A percentile compares a stretch with the other conserved stretches of the same genome.
Conservation (phyloP, 1,140 invertebrate species). For the Lucilia cuprina region DNA sequence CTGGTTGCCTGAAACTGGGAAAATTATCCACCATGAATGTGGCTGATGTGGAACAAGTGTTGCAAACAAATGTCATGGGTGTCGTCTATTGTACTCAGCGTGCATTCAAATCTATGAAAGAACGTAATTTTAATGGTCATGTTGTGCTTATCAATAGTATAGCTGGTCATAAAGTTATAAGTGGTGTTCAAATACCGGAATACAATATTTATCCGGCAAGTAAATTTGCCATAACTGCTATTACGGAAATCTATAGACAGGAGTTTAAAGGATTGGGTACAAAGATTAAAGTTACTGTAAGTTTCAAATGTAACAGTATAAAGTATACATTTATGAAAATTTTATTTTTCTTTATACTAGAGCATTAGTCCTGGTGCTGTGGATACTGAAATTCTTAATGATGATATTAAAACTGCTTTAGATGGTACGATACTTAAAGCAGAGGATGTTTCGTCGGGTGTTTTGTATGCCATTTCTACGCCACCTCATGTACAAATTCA, state of each 20-base stretch:
- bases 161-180: constrained; percentile 45
- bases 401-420: neutral
- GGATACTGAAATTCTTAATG: constrained; percentile 63
- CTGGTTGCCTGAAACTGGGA: constrained; percentile 65
- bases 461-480: constrained; percentile 38
- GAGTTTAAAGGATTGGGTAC: constrained; percentile 69
- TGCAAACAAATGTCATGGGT: constrained; percentile 76
- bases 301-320: constrained; percentile 68
- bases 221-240: constrained; percentile 74
- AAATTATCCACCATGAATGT: constrained; percentile 45
- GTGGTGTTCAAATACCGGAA: constrained; percentile 49
- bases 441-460: constrained; percentile 38
- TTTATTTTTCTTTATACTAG: constrained; percentile 47
- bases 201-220: constrained; percentile 69
- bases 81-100: constrained; percentile 72
- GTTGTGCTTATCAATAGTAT: constrained; percentile 63
- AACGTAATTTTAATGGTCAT: constrained; percentile 72
- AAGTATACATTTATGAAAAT: constrained; percentile 59
- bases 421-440: constrained; percentile 10
- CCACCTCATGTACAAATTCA: constrained; percentile 42
- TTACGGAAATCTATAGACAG: constrained; percentile 70
- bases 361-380: constrained; percentile 68
- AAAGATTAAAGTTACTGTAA: constrained; percentile 75
- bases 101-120: constrained; percentile 74
- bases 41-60: constrained; percentile 54